A percentile compares a stretch with the other conserved stretches of the same genome.
phyloP scores from a whole-genome alignment of 2,113 vertebrate genomes.

The Asarcornis scutulata region DNA sequence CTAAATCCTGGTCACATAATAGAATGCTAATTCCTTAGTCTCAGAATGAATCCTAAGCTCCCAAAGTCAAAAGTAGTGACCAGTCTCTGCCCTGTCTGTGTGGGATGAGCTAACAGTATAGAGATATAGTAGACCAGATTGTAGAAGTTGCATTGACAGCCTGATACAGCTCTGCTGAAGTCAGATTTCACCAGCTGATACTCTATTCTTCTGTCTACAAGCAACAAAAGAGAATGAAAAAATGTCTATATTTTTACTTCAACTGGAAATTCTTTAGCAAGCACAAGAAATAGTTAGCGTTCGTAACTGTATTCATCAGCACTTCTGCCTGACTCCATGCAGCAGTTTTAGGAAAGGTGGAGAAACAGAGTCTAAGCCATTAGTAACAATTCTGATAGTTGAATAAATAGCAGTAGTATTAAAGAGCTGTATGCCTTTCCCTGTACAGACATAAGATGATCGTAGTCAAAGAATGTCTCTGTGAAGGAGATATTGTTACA shows the following conservation, averaged over 20 bases:
- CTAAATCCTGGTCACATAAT: background rate
- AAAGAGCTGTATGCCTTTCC: background rate
- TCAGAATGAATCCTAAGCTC: background rate
- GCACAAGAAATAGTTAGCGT: background rate
- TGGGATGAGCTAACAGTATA: background rate
- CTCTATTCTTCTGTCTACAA: background rate
- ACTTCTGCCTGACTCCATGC: background rate
- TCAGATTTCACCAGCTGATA: background rate
- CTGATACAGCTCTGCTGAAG: background rate
- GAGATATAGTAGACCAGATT: background rate
- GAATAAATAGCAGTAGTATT: background rate
- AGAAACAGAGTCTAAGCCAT: background rate
- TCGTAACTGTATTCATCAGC: background rate
- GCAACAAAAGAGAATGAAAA: background rate
- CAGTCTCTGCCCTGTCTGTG: background rate
- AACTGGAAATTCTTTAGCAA: background rate
- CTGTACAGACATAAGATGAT: background rate
- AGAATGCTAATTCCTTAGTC: background rate
- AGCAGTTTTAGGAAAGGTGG: background rate
- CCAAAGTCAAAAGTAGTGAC: background rate
- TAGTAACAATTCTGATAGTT: background rate
- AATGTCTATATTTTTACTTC: background rate
- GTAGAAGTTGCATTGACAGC: background rate
- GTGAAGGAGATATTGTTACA: background rate
- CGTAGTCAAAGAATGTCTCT: background rate